A percentile compares a stretch with the other conserved stretches of the same genome.
These are phyloP conservation scores for Akabosia matsudoensis DNA, from an alignment of 1,140 invertebrate genomes.

Conservation along the genomic window DNA sequence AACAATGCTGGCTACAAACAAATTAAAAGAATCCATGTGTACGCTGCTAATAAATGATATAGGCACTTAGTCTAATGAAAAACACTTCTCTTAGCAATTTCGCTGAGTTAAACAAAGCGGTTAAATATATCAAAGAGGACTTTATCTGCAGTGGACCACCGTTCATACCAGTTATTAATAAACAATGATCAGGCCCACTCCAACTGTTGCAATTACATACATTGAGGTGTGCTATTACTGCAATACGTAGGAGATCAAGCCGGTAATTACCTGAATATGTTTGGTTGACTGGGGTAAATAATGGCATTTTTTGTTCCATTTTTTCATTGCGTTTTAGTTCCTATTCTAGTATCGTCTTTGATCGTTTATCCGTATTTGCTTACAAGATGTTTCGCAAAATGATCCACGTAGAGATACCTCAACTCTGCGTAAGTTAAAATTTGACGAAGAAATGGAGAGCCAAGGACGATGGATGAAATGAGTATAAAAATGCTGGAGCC, in stretches of 20 bases:
- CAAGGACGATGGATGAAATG: not conserved
- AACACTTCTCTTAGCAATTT: no score
- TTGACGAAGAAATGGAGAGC: not conserved
- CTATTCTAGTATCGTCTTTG: not conserved
- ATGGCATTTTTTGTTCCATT: not conserved
- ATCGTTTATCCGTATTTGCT: not conserved
- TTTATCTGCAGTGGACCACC: not conserved
- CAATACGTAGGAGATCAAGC: not conserved
- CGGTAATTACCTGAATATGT: not conserved
- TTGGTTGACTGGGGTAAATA: not conserved
- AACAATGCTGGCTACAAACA: no score
- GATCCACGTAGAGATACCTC: not conserved
- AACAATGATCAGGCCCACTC: not conserved
- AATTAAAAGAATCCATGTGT: no score
- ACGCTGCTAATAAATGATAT: no score
- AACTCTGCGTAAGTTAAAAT: not conserved
- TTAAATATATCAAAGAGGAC: not conserved
- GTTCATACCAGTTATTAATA: not conserved
- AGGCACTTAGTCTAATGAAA: no score
- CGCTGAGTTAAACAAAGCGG: no score
- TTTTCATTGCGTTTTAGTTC: not conserved
- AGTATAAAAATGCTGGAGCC: not conserved
- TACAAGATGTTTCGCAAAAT: no score
- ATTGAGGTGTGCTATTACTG: not conserved
- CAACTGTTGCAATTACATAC: not conserved